A percentile compares a stretch with the other conserved stretches of the same genome.
Evolutionary conservation across 2,113 vertebrate species (phyloP).

Genomic region (Pachycephala philippinensis): DNA sequence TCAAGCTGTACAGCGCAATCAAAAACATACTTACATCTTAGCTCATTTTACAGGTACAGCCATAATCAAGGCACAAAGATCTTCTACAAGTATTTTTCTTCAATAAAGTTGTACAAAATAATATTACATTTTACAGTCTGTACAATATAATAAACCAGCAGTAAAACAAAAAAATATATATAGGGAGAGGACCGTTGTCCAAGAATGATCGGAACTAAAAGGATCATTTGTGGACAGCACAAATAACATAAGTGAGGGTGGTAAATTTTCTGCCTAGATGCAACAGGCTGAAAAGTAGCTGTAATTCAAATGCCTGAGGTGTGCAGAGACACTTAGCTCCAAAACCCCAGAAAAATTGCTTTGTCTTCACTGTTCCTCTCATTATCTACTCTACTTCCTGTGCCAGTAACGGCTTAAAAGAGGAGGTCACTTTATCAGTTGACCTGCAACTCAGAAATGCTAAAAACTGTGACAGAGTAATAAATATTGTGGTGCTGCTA

Average conservation of each 20-base stretch:
- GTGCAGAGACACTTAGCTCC: conserved; percentile 68
- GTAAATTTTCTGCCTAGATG: conserved; percentile 66
- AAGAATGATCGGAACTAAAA: conserved; percentile 74
- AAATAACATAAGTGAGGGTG: conserved; percentile 75
- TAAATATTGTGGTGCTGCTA: conserved; percentile 85
- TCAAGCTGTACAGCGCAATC: conserved; percentile 94
- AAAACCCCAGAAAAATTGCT: conserved; percentile 68
- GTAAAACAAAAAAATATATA: conserved; percentile 76
- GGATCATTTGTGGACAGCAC: conserved; percentile 81
- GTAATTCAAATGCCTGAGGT: conserved; percentile 80
- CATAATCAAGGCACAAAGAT: conserved; percentile 98
- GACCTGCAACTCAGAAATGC: conserved; percentile 77
- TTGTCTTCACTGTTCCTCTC: conserved; percentile 61
- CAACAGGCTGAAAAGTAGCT: conserved; percentile 73
- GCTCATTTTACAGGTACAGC: conserved; percentile 94
- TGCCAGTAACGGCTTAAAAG: conserved; percentile 67
- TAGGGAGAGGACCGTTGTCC: conserved; percentile 69
- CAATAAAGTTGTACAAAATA: conserved; percentile 99
- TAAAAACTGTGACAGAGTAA: conserved; percentile 82
- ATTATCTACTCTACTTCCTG: conserved; percentile 66
- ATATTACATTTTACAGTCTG: conserved; percentile 95
- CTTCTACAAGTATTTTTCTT: conserved; percentile 96
- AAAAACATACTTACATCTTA: conserved; percentile 93
- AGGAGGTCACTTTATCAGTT: conserved; percentile 65
- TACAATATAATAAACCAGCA: conserved; percentile 94